These are phyloP conservation scores for Lasioglossum malachurum DNA, from an alignment of 2,888 invertebrate genomes.

Conservation along the genomic window DNA sequence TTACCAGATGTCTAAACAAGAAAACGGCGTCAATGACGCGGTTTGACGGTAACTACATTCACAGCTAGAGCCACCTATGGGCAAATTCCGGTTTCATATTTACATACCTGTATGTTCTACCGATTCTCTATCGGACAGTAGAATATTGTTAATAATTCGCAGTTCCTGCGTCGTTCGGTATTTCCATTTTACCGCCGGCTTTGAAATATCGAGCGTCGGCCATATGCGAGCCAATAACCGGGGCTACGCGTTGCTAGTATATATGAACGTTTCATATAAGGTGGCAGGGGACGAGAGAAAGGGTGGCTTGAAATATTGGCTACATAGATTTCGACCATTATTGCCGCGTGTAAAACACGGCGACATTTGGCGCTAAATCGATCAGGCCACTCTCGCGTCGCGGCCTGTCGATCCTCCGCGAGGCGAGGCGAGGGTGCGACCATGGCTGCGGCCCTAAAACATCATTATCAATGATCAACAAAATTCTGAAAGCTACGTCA, in stretches of 20 bases:
- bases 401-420: conserved; percentile 35
- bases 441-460: not conserved
- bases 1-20: too few species aligned
- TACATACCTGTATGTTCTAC: too few species aligned
- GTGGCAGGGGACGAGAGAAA: conserved; percentile 70
- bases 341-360: conserved; percentile 85
- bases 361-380: conserved; percentile 85
- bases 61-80: too few species aligned
- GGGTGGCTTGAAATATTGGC: conserved; percentile 84
- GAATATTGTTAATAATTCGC: not conserved
- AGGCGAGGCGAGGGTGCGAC: not conserved
- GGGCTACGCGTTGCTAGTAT: conserved; percentile 58
- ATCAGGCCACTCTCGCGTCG: conserved; percentile 76
- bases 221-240: conserved; percentile 77
- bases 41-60: too few species aligned
- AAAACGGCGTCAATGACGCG: too few species aligned
- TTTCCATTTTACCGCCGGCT: conserved; percentile 62
- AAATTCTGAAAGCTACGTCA: not conserved
- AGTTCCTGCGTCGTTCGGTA: conserved; percentile 24
- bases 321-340: conserved; percentile 85
- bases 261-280: conserved; percentile 66
- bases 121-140: not conserved
- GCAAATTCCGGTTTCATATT: too few species aligned
- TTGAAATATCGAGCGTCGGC: conserved; percentile 72
- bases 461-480: not conserved